Base-by-base conservation (phyloP, 2,113 vertebrate genomes). In the Procavia capensis region DNA sequence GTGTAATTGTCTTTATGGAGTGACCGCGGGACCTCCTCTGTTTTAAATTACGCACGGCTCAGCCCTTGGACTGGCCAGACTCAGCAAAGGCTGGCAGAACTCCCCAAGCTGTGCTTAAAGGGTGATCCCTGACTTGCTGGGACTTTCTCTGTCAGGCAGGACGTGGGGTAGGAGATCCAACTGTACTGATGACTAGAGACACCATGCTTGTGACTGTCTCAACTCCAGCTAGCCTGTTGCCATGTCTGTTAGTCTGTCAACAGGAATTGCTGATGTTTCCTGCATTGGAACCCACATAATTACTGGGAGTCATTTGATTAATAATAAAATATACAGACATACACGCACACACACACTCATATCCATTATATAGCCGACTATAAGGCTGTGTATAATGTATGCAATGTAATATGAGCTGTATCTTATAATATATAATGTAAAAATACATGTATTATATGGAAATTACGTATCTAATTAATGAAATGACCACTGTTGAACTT, bases 31-130 rank as follows among this genome's bases (percentile, higher is more conserved):
- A 98, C 98, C 98, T 98, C 98, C 98, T 98, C 98, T 99, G 98
- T 98, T 98, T 98, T 98, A 98, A 98, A 99, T 99, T 99, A 99
- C 98, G 98, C 98, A 98, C 97, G 98, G 98, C 98, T 98, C 98
- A 98, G 98, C 98, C 98, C 98, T 99, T 98, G 98, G 98, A 99
- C 98, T 98, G 98, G 97, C 98, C 98, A 98, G 98, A 97, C 96
- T 97, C 97, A 0, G 98, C 98, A 97, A 96, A 98, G 98, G 97
- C 98, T 98, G 98, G 97, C 98, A 97, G 97, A 96, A 96, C 98
- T 98, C 98, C 96, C 97, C 97, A 98, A 98, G 98, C 98, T 97
- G 95, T 96, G 96, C 97, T 97, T 97, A 98, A 98, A 98, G 98
- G 97, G 98, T 97, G 98, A 98, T 98, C 98, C 95, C 96, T 98